These are phyloP conservation scores for Bos javanicus DNA, from an alignment of 2,113 vertebrate species.

Conservation along the genomic window DNA sequence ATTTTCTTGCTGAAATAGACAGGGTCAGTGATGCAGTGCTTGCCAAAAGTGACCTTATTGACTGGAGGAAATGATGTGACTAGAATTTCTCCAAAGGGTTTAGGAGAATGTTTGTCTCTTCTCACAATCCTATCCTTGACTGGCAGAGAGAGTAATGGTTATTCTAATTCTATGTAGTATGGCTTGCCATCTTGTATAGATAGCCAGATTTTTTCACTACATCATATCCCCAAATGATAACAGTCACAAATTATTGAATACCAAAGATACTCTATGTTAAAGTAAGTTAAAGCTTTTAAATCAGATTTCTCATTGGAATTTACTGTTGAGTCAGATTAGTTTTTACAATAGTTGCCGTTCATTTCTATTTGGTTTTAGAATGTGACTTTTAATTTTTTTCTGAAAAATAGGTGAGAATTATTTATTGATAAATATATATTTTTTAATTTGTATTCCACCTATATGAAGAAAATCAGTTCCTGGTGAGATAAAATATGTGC, in stretches of 20 bases:
- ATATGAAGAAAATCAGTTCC: not conserved
- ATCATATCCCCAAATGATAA: not conserved
- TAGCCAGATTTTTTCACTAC: not conserved
- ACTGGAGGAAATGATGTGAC: slow-evolving; percentile 37
- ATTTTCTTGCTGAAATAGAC: slow-evolving; percentile 52
- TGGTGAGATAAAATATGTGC: not conserved
- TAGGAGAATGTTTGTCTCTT: not conserved
- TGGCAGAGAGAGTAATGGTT: slow-evolving; percentile 7
- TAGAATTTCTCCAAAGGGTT: slow-evolving; percentile 22
- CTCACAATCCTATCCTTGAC: not conserved
- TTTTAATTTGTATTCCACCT: not conserved
- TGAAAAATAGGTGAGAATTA: not conserved
- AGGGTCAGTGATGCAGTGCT: slow-evolving; percentile 47
- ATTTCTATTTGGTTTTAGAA: slow-evolving; percentile 33
- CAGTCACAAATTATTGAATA: not conserved
- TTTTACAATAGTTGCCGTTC: not conserved
- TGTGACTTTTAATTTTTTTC: not conserved
- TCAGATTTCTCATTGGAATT: not conserved
- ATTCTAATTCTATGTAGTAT: not conserved
- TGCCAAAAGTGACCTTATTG: slow-evolving; percentile 58
- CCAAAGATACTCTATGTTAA: not conserved
- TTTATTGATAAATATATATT: not conserved
- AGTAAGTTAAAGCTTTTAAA: not conserved
- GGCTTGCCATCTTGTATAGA: not conserved
- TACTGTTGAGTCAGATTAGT: not conserved